Conservation (phyloP, 2,797 vertebrate species). For the Sebastes oblongus region DNA sequence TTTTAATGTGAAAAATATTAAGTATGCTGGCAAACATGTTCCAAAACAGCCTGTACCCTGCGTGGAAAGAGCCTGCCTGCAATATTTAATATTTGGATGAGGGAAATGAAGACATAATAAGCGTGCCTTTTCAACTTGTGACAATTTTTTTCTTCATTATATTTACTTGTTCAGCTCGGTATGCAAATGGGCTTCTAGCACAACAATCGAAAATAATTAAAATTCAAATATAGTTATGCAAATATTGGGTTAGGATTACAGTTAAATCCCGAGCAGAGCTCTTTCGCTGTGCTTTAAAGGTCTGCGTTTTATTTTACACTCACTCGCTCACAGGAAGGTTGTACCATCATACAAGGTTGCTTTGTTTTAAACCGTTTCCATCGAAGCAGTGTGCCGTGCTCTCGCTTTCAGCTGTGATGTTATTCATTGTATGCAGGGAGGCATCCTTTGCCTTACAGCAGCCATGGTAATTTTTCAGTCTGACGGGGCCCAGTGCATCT, state of each 20-base stretch:
- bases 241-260: slow-evolving; percentile 46
- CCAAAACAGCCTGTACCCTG: slow-evolving; percentile 3
- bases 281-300: slow-evolving; percentile 25
- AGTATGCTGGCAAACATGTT: slow-evolving; percentile 31
- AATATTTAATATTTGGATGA: slow-evolving; percentile 18
- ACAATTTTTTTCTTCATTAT: slow-evolving; percentile 26
- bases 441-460: slow-evolving; percentile 53
- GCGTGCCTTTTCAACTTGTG: slow-evolving; percentile 24
- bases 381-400: slow-evolving; percentile 10
- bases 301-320: slow-evolving; percentile 19
- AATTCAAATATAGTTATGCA: slow-evolving; percentile 45
- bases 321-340: not conserved
- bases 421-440: slow-evolving; percentile 63
- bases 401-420: slow-evolving; percentile 36
- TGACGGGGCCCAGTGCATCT: slow-evolving; percentile 54
- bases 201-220: slow-evolving; percentile 44
- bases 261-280: slow-evolving; percentile 35
- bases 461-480: slow-evolving; percentile 71
- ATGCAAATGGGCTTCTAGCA: slow-evolving; percentile 33
- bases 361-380: slow-evolving; percentile 27
- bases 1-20: slow-evolving; percentile 32
- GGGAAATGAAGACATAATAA: slow-evolving; percentile 35
- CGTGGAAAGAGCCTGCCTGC: not conserved
- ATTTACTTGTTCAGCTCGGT: slow-evolving; percentile 30
- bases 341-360: not conserved